A percentile compares a stretch with the other conserved stretches of the same genome.
Conservation (phyloP, 2,888 invertebrate species). For the Octodonta nipae region DNA sequence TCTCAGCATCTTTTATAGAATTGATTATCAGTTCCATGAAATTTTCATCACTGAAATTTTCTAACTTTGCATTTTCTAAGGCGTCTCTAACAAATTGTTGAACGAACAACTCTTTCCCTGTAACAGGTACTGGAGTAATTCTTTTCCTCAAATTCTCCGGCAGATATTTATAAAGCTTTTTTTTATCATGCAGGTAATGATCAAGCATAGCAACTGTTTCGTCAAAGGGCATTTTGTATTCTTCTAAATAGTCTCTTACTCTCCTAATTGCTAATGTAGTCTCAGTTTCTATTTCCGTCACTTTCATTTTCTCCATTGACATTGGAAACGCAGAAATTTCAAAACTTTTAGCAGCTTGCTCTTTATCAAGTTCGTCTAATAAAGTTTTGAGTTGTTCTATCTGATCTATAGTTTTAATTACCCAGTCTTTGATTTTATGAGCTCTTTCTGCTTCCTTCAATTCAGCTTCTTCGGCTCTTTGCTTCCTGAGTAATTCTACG, state of each 20-base stretch:
- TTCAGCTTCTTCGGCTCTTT: constrained; percentile 18
- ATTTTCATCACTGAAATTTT: no score
- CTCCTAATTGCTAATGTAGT: constrained; percentile 10
- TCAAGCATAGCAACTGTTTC: constrained; percentile 8
- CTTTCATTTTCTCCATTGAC: constrained; percentile 15
- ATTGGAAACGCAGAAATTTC: constrained; percentile 26
- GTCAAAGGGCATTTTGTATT: constrained; percentile 11
- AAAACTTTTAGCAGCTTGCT: no score
- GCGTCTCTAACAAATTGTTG: constrained; percentile 37
- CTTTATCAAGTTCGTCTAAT: no score
- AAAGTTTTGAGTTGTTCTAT: no score
- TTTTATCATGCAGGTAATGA: constrained; percentile 12
- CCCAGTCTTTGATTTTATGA: constrained; percentile 34
- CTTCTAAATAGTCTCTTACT: constrained; percentile 12
- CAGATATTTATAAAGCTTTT: constrained; percentile 15
- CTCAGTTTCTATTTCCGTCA: constrained; percentile 15
- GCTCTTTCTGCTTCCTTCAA: constrained; percentile 16
- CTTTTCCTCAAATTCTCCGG: constrained; percentile 19
- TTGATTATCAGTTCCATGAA: no score
- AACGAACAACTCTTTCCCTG: constrained; percentile 35
- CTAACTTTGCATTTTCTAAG: no score
- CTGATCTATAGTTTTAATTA: no score
- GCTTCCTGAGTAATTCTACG: constrained; percentile 18
- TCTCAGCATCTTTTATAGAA: no score
- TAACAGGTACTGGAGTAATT: constrained; percentile 21